These are phyloP conservation scores for Myrmophylax atrothorax DNA, from an alignment of 2,113 vertebrate species.

Conservation along the genomic window DNA sequence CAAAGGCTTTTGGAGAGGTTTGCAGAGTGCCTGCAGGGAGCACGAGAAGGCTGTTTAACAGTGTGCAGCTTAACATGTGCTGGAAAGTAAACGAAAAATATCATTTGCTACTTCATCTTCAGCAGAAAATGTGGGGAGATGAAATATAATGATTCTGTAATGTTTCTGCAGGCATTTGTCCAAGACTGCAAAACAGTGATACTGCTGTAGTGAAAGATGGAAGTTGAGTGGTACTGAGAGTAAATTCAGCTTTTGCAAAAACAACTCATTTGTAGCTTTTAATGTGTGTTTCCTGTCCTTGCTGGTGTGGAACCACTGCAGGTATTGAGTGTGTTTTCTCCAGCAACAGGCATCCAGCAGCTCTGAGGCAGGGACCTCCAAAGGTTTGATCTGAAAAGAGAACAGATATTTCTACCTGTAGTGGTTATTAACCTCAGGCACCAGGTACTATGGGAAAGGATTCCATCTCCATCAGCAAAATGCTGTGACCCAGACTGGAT, in stretches of 20 bases:
- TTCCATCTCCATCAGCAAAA: background rate
- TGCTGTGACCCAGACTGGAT: background rate
- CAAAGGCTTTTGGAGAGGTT: background rate
- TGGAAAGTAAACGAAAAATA: conserved; percentile 16
- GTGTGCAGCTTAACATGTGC: background rate
- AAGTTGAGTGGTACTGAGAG: background rate
- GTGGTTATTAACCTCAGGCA: background rate
- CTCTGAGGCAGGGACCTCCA: background rate
- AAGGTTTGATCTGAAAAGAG: background rate
- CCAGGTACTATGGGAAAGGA: background rate
- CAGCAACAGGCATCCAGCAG: background rate
- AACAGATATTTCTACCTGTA: background rate
- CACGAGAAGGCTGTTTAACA: background rate
- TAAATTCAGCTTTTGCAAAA: background rate
- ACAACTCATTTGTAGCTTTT: background rate
- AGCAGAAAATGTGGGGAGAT: background rate
- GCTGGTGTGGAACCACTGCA: background rate
- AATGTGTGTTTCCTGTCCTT: background rate
- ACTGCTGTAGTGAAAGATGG: background rate
- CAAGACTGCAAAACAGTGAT: background rate
- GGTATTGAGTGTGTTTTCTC: accelerated
- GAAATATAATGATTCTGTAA: background rate
- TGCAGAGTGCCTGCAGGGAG: background rate
- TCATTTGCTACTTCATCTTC: background rate
- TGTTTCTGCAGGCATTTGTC: conserved; percentile 13